These are phyloP conservation scores for Agrotis ipsilon DNA, from an alignment of 2,888 invertebrate genomes.

Conservation along the genomic window DNA sequence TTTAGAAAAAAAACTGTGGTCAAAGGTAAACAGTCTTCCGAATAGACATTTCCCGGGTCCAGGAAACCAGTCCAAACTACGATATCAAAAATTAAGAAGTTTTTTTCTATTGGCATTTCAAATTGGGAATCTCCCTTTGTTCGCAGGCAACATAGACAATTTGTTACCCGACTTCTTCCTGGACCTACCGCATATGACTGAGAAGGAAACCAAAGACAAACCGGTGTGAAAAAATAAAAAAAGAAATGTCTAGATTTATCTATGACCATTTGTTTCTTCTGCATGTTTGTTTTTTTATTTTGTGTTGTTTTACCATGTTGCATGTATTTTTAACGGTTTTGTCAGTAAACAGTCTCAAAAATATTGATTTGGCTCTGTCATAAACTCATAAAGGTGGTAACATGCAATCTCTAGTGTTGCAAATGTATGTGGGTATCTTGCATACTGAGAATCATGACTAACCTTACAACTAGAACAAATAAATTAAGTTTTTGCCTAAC, in stretches of 20 bases:
- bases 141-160: constrained; percentile 91
- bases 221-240: constrained; percentile 77
- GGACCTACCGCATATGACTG: constrained; percentile 82
- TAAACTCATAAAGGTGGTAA: not conserved
- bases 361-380: not conserved
- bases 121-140: constrained; percentile 77
- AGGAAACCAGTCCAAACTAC: constrained; percentile 53
- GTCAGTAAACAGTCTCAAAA: not conserved
- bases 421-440: not conserved
- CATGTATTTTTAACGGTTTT: constrained; percentile 1
- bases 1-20: constrained; percentile 54
- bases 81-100: constrained; percentile 44
- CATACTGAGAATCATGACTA: no score
- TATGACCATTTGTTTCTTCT: constrained; percentile 74
- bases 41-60: constrained; percentile 32
- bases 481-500: no score
- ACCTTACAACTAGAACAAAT: no score
- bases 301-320: constrained; percentile 37
- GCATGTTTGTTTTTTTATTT: constrained; percentile 48
- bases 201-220: constrained; percentile 65
- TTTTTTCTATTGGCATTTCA: constrained; percentile 52
- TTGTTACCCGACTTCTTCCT: constrained; percentile 98
- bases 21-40: constrained; percentile 52
- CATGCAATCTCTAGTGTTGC: not conserved
- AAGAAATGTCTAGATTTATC: constrained; percentile 52